Conservation (phyloP, 2,888 invertebrate genomes). For the Seira ritae region DNA sequence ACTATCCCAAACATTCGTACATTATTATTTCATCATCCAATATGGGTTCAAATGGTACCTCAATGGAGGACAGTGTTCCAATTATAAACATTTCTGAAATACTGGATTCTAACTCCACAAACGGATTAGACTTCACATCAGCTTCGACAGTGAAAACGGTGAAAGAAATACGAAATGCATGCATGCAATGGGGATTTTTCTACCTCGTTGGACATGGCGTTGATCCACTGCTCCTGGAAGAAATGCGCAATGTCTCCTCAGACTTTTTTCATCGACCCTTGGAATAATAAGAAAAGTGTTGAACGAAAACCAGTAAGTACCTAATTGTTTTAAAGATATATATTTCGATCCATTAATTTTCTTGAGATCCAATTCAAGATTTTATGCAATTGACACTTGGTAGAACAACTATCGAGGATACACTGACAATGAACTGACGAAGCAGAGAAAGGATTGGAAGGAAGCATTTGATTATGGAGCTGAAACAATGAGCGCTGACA, state of each 20-base stretch:
- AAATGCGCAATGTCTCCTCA: conserved; percentile 37
- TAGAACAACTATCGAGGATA: conserved; percentile 67
- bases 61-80: conserved; percentile 53
- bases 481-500: conserved; percentile 31
- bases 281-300: conserved; percentile 60
- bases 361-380: not conserved
- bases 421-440: conserved; percentile 60
- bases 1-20: too few species aligned
- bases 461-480: conserved; percentile 59
- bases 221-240: conserved; percentile 38
- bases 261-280: conserved; percentile 65
- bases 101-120: conserved; percentile 5
- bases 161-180: conserved; percentile 60
- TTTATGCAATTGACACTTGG: too few species aligned
- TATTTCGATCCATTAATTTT: not conserved
- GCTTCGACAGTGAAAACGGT: conserved; percentile 38
- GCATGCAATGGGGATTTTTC: conserved; percentile 69
- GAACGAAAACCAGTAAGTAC: conserved; percentile 60
- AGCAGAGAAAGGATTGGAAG: conserved; percentile 62
- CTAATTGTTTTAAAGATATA: too few species aligned
- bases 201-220: conserved; percentile 65
- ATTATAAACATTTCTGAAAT: conserved; percentile 61
- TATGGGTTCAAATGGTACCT: conserved; percentile 21
- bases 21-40: not conserved
- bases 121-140: conserved; percentile 22